Conservation (phyloP, 2,113 vertebrate genomes). For the Pachyramphus minor region DNA sequence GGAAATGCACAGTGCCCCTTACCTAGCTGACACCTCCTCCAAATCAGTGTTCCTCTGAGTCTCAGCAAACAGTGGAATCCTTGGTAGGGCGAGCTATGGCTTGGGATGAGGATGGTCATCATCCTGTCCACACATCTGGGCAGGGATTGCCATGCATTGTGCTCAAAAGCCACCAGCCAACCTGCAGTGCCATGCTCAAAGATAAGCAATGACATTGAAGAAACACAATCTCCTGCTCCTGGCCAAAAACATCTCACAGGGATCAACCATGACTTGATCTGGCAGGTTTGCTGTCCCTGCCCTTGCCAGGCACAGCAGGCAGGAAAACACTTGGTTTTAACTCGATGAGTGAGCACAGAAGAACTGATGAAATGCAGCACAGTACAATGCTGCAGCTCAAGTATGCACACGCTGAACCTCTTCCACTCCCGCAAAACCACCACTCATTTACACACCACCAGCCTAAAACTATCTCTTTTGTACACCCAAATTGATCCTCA, state of each 20-base stretch:
- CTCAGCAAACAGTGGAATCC: not conserved
- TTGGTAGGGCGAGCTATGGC: not conserved
- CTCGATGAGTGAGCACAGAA: not conserved
- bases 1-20: not conserved
- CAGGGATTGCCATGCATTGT: not conserved
- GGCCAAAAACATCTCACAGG: not conserved
- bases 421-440: not conserved
- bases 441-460: conserved; percentile 43
- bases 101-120: not conserved
- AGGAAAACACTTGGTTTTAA: not conserved
- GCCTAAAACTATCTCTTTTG: conserved; percentile 47
- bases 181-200: not conserved
- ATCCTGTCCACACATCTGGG: not conserved
- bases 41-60: not conserved
- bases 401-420: not conserved
- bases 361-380: not conserved
- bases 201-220: accelerated
- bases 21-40: not conserved
- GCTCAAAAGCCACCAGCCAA: not conserved
- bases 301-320: not conserved
- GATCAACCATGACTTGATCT: not conserved
- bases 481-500: conserved; percentile 31
- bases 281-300: not conserved
- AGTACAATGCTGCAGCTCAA: conserved; percentile 22
- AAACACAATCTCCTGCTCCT: not conserved